Conservation (phyloP, 2,797 vertebrate species). For the Aldrovandia affinis region DNA sequence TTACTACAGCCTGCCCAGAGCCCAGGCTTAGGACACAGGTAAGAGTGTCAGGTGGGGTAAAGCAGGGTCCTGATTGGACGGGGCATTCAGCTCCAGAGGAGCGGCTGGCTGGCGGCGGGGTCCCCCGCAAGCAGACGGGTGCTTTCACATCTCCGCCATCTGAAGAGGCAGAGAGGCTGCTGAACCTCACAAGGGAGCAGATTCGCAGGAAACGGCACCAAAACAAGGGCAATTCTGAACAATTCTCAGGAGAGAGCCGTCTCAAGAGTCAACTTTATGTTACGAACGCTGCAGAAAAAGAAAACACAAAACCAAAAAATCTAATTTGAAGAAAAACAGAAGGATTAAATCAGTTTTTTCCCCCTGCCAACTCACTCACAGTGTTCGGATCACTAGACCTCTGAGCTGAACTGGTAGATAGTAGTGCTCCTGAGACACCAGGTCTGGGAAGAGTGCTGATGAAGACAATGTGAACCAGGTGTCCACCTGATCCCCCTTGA, state of each 20-base stretch:
- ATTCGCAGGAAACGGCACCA: background rate
- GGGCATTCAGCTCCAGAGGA: background rate
- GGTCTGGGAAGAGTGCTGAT: background rate
- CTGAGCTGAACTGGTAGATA: too few species aligned
- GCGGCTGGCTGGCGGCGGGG: background rate
- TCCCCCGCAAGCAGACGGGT: slow-evolving; percentile 17
- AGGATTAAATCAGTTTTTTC: too few species aligned
- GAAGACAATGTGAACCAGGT: slow-evolving; percentile 17
- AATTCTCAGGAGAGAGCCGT: background rate
- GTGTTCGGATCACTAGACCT: too few species aligned
- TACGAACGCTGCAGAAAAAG: background rate
- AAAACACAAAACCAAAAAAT: background rate
- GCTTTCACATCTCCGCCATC: slow-evolving; percentile 6
- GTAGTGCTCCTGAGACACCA: background rate
- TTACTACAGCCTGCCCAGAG: background rate
- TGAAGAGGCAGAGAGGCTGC: slow-evolving; percentile 18
- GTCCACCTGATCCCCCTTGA: slow-evolving; percentile 1
- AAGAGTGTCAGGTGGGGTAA: slow-evolving; percentile 18
- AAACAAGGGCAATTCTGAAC: background rate
- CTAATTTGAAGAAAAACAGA: background rate
- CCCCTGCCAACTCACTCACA: background rate
- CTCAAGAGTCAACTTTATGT: background rate
- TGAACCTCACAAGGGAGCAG: background rate
- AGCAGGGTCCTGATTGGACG: slow-evolving; percentile 9
- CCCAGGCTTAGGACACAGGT: slow-evolving; percentile 15